Conservation (phyloP, 2,113 vertebrate species). For the Oreamnos americanus region DNA sequence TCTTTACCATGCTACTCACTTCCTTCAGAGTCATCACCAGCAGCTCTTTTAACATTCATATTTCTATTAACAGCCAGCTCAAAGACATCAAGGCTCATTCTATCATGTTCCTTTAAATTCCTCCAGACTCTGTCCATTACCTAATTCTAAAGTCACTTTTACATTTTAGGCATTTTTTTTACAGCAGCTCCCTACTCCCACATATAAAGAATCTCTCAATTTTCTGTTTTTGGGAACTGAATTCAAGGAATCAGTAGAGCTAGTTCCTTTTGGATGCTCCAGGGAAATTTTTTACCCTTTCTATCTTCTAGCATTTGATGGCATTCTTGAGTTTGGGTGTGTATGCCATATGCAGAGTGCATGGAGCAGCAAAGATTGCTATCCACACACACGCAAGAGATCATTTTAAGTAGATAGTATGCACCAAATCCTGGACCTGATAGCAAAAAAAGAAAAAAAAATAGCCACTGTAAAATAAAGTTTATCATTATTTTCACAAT, state of each 20-base stretch:
- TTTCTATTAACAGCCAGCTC: not conserved
- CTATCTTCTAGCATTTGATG: not conserved
- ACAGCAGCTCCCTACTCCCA: not conserved
- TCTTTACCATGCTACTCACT: not conserved
- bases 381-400: not conserved
- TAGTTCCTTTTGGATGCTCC: not conserved
- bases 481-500: not conserved
- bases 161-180: not conserved
- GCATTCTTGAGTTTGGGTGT: not conserved
- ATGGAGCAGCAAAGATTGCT: not conserved
- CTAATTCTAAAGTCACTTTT: not conserved
- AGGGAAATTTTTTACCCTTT: not conserved
- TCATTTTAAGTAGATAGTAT: not conserved
- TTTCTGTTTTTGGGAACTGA: fast-evolving
- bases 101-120: not conserved
- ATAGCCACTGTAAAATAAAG: not conserved
- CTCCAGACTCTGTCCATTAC: not conserved
- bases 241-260: not conserved
- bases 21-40: not conserved
- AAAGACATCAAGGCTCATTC: not conserved
- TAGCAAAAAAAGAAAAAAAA: not conserved
- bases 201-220: not conserved
- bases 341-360: not conserved
- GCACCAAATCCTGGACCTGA: not conserved
- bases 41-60: not conserved